These are phyloP conservation scores for Gobionotothen gibberifrons DNA, from an alignment of 2,797 vertebrate genomes.

Conservation along the genomic window DNA sequence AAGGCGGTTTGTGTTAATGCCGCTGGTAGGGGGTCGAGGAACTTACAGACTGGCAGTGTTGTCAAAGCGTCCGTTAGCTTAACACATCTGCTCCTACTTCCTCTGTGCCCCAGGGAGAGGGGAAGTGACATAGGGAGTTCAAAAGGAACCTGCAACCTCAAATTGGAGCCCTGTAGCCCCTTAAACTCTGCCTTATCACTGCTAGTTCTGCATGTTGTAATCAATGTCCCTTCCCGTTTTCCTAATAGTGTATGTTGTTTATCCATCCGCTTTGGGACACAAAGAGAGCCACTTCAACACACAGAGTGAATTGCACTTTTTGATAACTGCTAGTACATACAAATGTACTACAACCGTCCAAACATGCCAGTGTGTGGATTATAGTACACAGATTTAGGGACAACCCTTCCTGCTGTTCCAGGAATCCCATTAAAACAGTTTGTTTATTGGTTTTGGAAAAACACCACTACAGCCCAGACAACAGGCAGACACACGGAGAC, in stretches of 20 bases:
- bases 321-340: not conserved
- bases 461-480: conserved; percentile 30
- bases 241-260: too few species aligned
- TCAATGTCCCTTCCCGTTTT: conserved; percentile 23
- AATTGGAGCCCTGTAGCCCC: conserved; percentile 49
- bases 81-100: conserved; percentile 80
- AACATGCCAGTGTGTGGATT: conserved; percentile 8
- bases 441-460: conserved; percentile 63
- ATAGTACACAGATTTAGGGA: conserved; percentile 3
- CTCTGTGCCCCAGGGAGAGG: conserved; percentile 60
- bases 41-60: conserved; percentile 65
- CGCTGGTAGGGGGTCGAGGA: conserved; percentile 45
- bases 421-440: conserved; percentile 63
- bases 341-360: not conserved
- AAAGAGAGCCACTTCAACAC: conserved; percentile 3
- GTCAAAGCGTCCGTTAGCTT: conserved; percentile 69
- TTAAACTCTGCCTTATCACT: conserved; percentile 46
- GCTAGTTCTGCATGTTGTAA: conserved; percentile 24
- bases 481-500: conserved; percentile 7
- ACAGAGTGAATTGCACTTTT: not conserved
- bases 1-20: conserved; percentile 55
- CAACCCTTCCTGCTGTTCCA: conserved; percentile 44
- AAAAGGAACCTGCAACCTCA: conserved; percentile 69
- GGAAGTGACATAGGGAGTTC: conserved; percentile 78
- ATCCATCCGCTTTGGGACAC: too few species aligned